Conservation (phyloP, 2,888 invertebrate species). For the Caenorhabditis afra region DNA sequence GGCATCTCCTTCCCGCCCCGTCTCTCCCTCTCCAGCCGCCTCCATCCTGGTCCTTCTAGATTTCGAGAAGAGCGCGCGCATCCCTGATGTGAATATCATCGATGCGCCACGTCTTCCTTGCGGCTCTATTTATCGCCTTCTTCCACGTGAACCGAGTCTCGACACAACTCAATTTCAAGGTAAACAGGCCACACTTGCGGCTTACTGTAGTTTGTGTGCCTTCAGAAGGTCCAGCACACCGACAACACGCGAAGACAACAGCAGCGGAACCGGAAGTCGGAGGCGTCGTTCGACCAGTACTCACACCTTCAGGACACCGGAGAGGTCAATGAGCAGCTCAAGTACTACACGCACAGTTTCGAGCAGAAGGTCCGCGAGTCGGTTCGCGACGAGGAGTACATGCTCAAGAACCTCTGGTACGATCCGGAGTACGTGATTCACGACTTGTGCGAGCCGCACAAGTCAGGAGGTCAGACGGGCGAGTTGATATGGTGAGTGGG, state of each 20-base stretch:
- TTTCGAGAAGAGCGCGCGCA: slow-evolving; percentile 17
- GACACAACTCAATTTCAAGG: slow-evolving; percentile 40
- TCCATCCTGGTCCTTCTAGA: slow-evolving; percentile 29
- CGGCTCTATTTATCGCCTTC: slow-evolving; percentile 36
- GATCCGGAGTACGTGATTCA: slow-evolving; percentile 69
- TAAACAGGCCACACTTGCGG: too few relatives aligned
- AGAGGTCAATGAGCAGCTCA: slow-evolving; percentile 56
- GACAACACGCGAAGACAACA: slow-evolving; percentile 54
- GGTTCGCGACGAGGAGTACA: slow-evolving; percentile 62
- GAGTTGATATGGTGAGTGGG: slow-evolving; percentile 70
- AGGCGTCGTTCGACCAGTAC: slow-evolving; percentile 34
- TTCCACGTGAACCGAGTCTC: slow-evolving; percentile 15
- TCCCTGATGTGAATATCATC: slow-evolving; percentile 51
- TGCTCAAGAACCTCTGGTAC: slow-evolving; percentile 67
- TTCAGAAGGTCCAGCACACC: slow-evolving; percentile 34
- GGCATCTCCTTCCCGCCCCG: slow-evolving; percentile 35
- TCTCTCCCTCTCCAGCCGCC: neutral
- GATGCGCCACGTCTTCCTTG: slow-evolving; percentile 51
- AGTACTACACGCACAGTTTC: slow-evolving; percentile 49
- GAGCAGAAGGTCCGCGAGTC: slow-evolving; percentile 48
- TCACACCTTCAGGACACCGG: slow-evolving; percentile 40
- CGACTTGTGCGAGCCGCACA: slow-evolving; percentile 74
- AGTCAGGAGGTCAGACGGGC: slow-evolving; percentile 70
- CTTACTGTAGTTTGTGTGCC: slow-evolving; percentile 11
- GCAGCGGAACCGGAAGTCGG: slow-evolving; percentile 51